Conservation (phyloP, 1,140 invertebrate species). For the Bacillus rossius region DNA sequence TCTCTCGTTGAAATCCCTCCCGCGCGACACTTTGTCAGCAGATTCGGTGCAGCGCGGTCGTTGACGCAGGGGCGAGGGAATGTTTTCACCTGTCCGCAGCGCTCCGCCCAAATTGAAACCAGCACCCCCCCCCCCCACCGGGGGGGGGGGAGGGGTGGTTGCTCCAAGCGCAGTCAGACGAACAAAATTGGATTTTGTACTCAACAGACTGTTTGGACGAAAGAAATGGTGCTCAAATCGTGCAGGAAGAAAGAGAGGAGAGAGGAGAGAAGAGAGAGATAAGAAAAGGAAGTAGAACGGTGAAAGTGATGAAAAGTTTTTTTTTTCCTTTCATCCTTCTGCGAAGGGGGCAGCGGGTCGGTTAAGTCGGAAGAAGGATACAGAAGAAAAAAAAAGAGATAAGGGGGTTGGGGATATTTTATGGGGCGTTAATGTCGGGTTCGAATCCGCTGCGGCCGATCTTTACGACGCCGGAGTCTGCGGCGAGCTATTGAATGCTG, state of each 20-base stretch:
- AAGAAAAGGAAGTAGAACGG: not conserved
- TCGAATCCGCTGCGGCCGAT: no score
- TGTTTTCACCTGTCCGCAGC: slow-evolving; percentile 8
- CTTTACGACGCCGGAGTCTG: no score
- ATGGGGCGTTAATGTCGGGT: no score
- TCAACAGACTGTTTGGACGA: slow-evolving; percentile 2
- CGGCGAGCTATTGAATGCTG: no score
- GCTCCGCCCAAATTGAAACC: slow-evolving; percentile 13
- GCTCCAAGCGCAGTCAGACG: not conserved
- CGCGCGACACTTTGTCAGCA: slow-evolving; percentile 8
- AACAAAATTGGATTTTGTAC: slow-evolving; percentile 16
- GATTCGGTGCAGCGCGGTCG: slow-evolving; percentile 4
- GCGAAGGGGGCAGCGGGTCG: no score
- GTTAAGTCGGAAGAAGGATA: no score
- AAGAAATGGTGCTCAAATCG: not conserved
- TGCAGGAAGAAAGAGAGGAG: not conserved
- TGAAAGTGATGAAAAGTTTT: no score
- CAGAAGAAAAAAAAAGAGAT: no score
- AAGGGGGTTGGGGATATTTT: no score
- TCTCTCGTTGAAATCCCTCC: no score
- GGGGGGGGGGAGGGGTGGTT: no score
- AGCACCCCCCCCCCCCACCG: not conserved
- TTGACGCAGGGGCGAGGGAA: not conserved
- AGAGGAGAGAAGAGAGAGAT: not conserved
- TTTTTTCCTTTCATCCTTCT: no score